Conservation (phyloP, 2,113 vertebrate genomes). For the Grallaria varia region DNA sequence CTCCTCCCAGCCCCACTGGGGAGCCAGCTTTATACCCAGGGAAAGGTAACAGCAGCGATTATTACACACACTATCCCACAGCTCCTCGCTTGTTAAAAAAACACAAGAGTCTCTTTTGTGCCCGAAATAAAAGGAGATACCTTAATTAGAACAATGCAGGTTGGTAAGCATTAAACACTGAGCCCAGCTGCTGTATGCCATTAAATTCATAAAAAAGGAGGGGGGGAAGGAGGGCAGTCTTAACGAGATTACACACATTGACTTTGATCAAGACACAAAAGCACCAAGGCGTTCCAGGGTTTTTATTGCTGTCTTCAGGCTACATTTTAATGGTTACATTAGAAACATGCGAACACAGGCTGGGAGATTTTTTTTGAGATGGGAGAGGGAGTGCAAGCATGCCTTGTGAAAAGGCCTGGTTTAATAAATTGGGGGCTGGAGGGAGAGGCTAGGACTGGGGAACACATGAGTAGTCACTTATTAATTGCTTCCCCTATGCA, state of each 20-base stretch:
- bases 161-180: conserved; percentile 72
- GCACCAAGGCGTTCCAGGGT: conserved; percentile 80
- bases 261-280: conserved; percentile 93
- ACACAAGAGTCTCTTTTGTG: conserved; percentile 70
- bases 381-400: conserved; percentile 37
- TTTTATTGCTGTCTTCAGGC: conserved; percentile 94
- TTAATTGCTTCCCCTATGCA: conserved; percentile 76
- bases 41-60: conserved; percentile 62
- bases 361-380: conserved; percentile 67
- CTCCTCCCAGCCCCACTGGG: conserved; percentile 10
- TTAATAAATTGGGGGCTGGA: conserved; percentile 76
- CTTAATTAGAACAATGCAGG: conserved; percentile 84
- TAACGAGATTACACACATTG: conserved; percentile 90
- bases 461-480: conserved; percentile 76
- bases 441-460: conserved; percentile 69
- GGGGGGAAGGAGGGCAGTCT: conserved; percentile 75
- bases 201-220: conserved; percentile 75
- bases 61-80: conserved; percentile 68
- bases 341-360: conserved; percentile 80
- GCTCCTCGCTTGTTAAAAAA: conserved; percentile 68
- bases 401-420: conserved; percentile 65
- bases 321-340: conserved; percentile 91
- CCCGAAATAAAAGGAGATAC: conserved; percentile 77
- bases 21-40: conserved; percentile 52
- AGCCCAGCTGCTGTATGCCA: conserved; percentile 81